Conservation (phyloP, 2,113 vertebrate species). For the Ailuropoda melanoleuca region DNA sequence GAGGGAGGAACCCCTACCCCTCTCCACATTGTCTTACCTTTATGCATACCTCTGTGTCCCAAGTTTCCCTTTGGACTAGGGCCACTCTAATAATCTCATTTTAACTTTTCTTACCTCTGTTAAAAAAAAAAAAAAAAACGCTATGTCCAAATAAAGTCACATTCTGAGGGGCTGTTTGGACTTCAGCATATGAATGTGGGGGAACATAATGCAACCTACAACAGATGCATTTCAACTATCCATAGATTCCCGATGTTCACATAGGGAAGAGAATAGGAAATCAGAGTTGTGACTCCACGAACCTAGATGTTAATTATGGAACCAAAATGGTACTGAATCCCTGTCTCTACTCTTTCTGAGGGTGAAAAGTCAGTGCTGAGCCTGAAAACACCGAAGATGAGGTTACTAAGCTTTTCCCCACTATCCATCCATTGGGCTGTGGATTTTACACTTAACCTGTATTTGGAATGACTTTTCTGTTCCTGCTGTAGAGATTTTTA, state of each 20-base stretch:
- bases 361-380: slow-evolving; percentile 3
- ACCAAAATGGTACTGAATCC: neutral
- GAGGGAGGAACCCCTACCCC: neutral
- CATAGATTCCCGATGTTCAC: neutral
- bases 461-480: neutral
- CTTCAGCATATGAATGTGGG: neutral
- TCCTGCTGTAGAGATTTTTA: neutral
- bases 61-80: neutral
- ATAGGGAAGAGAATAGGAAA: neutral
- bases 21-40: neutral
- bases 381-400: neutral
- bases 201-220: neutral
- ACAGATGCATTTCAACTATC: neutral
- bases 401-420: fast-evolving
- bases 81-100: neutral
- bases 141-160: neutral
- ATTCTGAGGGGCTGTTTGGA: neutral
- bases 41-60: neutral
- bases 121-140: neutral
- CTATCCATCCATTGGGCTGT: neutral
- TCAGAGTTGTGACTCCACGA: slow-evolving; percentile 55
- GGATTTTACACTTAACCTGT: neutral
- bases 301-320: neutral
- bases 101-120: neutral
- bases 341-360: slow-evolving; percentile 23